These are phyloP conservation scores for Stigmatopora nigra DNA, from an alignment of 2,113 vertebrate genomes.

Conservation along the genomic window DNA sequence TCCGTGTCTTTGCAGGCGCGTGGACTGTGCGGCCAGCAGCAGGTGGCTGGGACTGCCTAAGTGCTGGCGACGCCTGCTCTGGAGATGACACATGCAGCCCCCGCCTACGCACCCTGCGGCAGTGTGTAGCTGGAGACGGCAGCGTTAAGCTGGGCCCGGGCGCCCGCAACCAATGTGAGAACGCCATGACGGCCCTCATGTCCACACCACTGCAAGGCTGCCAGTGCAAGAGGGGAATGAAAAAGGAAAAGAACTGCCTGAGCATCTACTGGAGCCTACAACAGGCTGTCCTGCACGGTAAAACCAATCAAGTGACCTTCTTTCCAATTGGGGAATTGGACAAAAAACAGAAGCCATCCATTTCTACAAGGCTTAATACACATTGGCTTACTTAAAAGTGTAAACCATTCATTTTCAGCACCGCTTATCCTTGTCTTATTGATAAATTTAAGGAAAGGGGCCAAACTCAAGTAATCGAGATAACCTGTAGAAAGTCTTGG, in stretches of 20 bases:
- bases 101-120: conserved; percentile 83
- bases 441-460: too few relatives aligned
- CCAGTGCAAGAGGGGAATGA: conserved; percentile 89
- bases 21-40: conserved; percentile 40
- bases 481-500: too few relatives aligned
- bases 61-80: conserved; percentile 82
- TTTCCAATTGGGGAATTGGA: too few relatives aligned
- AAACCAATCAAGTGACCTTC: conserved; percentile 12
- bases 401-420: too few relatives aligned
- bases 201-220: conserved; percentile 85
- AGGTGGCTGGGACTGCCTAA: conserved; percentile 77
- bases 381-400: too few relatives aligned
- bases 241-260: conserved; percentile 87
- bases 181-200: conserved; percentile 77
- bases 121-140: conserved; percentile 86
- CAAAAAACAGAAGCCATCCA: too few relatives aligned
- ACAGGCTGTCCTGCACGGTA: conserved; percentile 84
- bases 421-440: too few relatives aligned
- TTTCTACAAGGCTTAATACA: too few relatives aligned
- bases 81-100: conserved; percentile 83
- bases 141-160: conserved; percentile 82
- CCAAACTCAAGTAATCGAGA: too few relatives aligned
- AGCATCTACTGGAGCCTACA: conserved; percentile 94
- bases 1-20: conserved; percentile 48
- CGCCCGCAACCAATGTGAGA: conserved; percentile 82